Evolutionary conservation across 2,797 vertebrate genomes (phyloP).

Genomic region (Hapalemur alaotrensis): DNA sequence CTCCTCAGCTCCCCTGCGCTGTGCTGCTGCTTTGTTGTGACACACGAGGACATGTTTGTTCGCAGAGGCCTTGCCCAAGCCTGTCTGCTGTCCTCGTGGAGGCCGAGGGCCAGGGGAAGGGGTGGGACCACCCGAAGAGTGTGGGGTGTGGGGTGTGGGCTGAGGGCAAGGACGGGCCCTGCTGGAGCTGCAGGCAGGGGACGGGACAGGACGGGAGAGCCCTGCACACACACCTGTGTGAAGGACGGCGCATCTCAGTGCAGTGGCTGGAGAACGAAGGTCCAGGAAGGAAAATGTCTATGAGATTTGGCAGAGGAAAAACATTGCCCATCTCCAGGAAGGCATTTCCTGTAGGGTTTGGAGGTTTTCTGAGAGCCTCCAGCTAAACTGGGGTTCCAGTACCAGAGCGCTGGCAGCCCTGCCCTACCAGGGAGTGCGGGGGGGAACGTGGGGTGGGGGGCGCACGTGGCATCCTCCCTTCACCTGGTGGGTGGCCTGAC

Average conservation of each 20-base stretch:
- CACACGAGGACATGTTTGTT: rapidly evolving
- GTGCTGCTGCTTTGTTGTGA: neutral
- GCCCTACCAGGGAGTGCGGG: neutral
- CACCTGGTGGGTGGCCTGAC: neutral
- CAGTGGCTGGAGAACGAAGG: neutral
- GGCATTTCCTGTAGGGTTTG: neutral
- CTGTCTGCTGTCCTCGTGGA: neutral
- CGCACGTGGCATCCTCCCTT: neutral
- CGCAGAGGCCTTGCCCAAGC: neutral
- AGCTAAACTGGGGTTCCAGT: neutral
- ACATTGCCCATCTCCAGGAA: rapidly evolving
- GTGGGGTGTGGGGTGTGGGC: neutral
- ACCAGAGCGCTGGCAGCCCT: neutral
- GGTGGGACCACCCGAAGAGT: neutral
- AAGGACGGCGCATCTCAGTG: neutral
- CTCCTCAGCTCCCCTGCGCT: too few relatives aligned
- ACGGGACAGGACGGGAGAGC: neutral
- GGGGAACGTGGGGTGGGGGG: too few relatives aligned
- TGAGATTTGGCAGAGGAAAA: neutral
- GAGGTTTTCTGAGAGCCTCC: neutral
- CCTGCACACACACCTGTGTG: neutral
- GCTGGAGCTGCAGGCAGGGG: neutral
- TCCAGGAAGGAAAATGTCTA: neutral
- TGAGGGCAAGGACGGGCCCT: neutral
- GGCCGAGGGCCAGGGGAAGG: neutral